Conservation (phyloP, 2,113 vertebrate genomes). For the Lethenteron reissneri region DNA sequence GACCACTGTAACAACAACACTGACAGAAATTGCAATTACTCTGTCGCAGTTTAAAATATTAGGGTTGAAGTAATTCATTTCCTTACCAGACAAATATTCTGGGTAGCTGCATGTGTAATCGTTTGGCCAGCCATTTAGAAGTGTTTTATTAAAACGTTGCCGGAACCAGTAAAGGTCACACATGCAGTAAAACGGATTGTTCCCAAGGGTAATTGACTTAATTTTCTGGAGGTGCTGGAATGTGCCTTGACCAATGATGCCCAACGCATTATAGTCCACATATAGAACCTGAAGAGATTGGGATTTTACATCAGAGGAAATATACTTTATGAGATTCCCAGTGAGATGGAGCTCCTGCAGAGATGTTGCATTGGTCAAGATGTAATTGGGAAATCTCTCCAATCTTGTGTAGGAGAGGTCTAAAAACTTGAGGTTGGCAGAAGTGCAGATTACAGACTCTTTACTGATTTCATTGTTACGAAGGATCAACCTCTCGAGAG, state of each 20-base stretch:
- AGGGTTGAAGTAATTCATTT: constrained; percentile 6
- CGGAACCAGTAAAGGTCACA: constrained; percentile 8
- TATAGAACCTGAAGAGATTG: neutral
- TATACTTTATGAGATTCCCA: neutral
- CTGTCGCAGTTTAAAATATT: constrained; percentile 7
- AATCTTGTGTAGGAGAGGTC: constrained; percentile 1
- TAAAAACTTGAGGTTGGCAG: neutral
- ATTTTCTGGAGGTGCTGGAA: no score
- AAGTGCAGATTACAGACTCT: neutral
- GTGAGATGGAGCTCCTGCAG: constrained; percentile 1
- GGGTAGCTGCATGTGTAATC: constrained; percentile 7
- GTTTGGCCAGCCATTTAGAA: constrained; percentile 2
- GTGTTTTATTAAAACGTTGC: constrained; percentile 1
- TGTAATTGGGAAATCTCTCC: neutral
- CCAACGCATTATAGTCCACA: no score
- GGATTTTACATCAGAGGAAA: neutral
- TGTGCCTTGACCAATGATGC: no score
- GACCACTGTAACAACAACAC: constrained; percentile 11
- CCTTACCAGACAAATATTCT: neutral
- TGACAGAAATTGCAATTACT: constrained; percentile 15
- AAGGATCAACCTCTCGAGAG: neutral
- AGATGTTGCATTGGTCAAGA: neutral
- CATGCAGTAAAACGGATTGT: constrained; percentile 2
- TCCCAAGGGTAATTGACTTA: no score
- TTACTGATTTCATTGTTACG: neutral